Evolutionary conservation across 2,797 vertebrate species (phyloP).

Genomic region (Discoglossus pictus): DNA sequence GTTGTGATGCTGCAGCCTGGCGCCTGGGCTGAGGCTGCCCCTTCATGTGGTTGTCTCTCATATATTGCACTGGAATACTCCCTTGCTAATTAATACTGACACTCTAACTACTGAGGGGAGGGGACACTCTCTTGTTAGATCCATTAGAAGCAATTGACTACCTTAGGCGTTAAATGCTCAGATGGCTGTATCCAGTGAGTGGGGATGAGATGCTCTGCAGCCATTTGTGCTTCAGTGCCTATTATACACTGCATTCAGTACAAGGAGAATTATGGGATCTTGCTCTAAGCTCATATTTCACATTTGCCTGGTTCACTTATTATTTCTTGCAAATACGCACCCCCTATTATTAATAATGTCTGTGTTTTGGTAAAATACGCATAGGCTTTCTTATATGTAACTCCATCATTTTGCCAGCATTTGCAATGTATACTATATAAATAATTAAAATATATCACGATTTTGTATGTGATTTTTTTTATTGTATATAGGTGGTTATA

Average conservation of each 20-base stretch:
- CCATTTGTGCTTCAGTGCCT: neutral
- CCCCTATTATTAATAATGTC: no score
- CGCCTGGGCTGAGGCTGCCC: conserved; percentile 50
- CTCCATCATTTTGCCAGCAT: no score
- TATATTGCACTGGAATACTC: conserved; percentile 2
- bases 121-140: neutral
- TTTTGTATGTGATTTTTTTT: no score
- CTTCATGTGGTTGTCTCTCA: neutral
- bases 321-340: no score
- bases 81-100: conserved; percentile 28
- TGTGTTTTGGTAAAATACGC: no score
- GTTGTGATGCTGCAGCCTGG: conserved; percentile 52
- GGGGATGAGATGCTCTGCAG: neutral
- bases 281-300: neutral
- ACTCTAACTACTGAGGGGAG: conserved; percentile 13
- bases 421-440: no score
- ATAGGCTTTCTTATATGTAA: no score
- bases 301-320: neutral
- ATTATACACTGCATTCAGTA: neutral
- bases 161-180: neutral
- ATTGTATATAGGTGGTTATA: no score
- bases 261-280: neutral
- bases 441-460: no score
- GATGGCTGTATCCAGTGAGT: neutral
- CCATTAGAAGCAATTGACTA: conserved; percentile 35